phyloP scores from a whole-genome alignment of 1,140 invertebrate species.

The Lineus longissimus region DNA sequence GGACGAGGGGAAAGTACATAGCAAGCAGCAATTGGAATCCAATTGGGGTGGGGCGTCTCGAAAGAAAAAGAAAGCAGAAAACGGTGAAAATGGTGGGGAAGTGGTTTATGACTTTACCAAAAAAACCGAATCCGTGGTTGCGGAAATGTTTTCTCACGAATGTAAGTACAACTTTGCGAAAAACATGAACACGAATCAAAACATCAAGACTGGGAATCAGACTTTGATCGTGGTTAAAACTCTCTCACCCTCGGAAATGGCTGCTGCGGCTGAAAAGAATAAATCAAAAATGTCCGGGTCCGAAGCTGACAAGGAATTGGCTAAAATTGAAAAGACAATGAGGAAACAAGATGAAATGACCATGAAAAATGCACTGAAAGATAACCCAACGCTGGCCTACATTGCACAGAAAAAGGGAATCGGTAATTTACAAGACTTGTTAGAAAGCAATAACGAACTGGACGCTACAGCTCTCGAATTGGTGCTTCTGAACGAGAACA shows the following conservation, averaged over 20 bases:
- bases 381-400: slow-evolving; percentile 1
- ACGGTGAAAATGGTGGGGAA: background rate
- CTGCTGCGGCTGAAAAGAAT: slow-evolving; percentile 3
- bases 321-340: slow-evolving; percentile 3
- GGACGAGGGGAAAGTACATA: background rate
- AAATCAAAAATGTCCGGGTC: background rate
- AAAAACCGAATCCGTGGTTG: background rate
- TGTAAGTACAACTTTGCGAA: slow-evolving; percentile 7
- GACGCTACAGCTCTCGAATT: background rate
- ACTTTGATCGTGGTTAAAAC: background rate
- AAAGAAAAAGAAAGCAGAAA: background rate
- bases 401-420: slow-evolving; percentile 3
- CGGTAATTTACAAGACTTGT: slow-evolving; percentile 2
- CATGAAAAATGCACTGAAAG: slow-evolving; percentile 2
- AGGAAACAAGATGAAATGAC: background rate
- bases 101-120: slow-evolving; percentile 7
- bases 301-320: slow-evolving; percentile 1
- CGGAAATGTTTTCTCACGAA: slow-evolving; percentile 7
- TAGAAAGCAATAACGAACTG: background rate
- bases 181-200: slow-evolving; percentile 8
- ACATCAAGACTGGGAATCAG: slow-evolving; percentile 3
- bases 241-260: background rate
- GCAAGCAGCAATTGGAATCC: background rate
- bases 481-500: background rate
- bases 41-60: slow-evolving; percentile 3